Evolutionary conservation across 2,113 vertebrate genomes (phyloP).

Genomic region (Tyrannus savana): DNA sequence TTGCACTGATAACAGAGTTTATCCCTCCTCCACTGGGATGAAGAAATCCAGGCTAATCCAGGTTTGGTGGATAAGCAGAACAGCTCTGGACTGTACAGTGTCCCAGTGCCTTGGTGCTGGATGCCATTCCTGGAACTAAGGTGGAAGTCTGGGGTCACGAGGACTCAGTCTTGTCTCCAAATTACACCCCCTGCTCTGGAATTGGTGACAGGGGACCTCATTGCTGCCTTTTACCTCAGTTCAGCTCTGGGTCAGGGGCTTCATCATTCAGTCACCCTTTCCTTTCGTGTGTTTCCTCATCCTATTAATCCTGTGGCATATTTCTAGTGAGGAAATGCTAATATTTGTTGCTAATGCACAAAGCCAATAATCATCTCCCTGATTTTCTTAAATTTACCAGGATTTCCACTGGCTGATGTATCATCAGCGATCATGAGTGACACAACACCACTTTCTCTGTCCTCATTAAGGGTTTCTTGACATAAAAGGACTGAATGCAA

Average conservation of each 20-base stretch:
- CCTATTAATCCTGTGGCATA: background rate
- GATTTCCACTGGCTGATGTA: background rate
- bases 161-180: background rate
- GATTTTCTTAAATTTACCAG: background rate
- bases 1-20: background rate
- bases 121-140: background rate
- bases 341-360: background rate
- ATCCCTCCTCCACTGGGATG: background rate
- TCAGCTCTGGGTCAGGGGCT: background rate
- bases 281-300: background rate
- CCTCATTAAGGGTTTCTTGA: background rate
- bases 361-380: background rate
- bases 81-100: background rate
- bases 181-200: background rate
- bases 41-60: background rate
- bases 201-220: accelerated
- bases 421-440: background rate
- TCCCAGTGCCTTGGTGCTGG: background rate
- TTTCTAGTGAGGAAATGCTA: background rate
- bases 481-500: background rate
- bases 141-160: background rate
- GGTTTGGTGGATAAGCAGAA: background rate
- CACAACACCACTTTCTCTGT: background rate
- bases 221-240: background rate
- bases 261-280: background rate